Evolutionary conservation across 2,888 invertebrate species (phyloP).

Genomic region (Drosophila birchii): DNA sequence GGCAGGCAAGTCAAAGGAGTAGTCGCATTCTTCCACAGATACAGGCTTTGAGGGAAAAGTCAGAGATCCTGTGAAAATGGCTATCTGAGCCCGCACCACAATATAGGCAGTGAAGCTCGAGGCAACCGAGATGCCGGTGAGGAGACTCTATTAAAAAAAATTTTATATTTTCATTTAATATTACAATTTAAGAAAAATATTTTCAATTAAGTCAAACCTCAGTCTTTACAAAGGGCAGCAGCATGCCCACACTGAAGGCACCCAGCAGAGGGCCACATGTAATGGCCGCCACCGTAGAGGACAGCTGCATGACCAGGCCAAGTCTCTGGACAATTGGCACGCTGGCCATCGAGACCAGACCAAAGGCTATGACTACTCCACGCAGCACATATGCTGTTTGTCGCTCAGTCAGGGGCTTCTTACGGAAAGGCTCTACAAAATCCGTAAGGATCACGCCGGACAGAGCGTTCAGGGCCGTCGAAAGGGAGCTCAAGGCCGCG

Average conservation of each 20-base stretch:
- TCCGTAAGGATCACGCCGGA: slow-evolving; percentile 91
- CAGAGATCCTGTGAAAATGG: slow-evolving; percentile 87
- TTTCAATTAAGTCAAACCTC: slow-evolving; percentile 83
- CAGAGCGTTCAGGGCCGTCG: slow-evolving; percentile 91
- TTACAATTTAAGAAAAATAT: no score
- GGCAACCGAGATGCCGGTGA: slow-evolving; percentile 88
- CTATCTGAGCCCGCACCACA: slow-evolving; percentile 88
- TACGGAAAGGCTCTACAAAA: slow-evolving; percentile 89
- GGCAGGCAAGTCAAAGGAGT: slow-evolving; percentile 50
- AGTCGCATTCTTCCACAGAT: slow-evolving; percentile 68
- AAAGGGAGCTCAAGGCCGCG: slow-evolving; percentile 93
- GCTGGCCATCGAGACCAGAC: slow-evolving; percentile 87
- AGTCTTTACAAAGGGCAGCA: slow-evolving; percentile 87
- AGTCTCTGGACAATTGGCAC: slow-evolving; percentile 89
- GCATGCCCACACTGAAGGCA: slow-evolving; percentile 89
- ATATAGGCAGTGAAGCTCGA: slow-evolving; percentile 88
- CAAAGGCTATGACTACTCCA: slow-evolving; percentile 88
- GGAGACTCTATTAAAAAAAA: slow-evolving; percentile 86
- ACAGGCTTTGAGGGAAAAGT: slow-evolving; percentile 75
- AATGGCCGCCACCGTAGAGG: slow-evolving; percentile 87
- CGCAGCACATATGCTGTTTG: slow-evolving; percentile 87
- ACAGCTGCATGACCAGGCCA: slow-evolving; percentile 89
- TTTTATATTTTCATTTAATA: no score
- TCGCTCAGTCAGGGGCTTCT: slow-evolving; percentile 85
- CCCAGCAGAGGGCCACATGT: slow-evolving; percentile 89